Evolutionary conservation across 2,113 vertebrate genomes (phyloP).

Genomic region (Rhea americana): DNA sequence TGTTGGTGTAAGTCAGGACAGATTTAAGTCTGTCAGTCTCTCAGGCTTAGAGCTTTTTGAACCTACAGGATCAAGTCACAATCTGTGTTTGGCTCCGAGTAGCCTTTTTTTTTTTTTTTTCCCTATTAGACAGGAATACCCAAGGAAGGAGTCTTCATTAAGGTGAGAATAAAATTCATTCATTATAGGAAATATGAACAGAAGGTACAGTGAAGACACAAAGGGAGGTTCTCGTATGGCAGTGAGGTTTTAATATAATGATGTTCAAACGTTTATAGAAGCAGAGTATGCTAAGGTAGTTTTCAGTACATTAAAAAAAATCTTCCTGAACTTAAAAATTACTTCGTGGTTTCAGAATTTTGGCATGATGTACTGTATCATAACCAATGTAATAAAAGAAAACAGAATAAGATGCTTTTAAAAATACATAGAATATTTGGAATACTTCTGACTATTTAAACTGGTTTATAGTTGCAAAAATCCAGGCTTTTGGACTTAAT

Average conservation of each 20-base stretch:
- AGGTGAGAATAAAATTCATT: not conserved
- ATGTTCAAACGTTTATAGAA: not conserved
- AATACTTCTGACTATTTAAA: constrained; percentile 55
- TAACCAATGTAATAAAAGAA: constrained; percentile 46
- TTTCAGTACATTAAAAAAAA: not conserved
- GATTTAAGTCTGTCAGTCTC: not conserved
- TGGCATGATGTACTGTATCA: not conserved
- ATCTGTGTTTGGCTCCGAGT: not conserved
- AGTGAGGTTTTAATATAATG: not conserved
- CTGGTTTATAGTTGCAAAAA: constrained; percentile 37
- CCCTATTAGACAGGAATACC: not conserved
- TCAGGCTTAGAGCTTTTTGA: not conserved
- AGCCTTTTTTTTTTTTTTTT: not conserved
- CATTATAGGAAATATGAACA: not conserved
- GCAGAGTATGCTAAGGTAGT: not conserved
- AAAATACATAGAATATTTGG: constrained; percentile 48
- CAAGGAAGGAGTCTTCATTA: not conserved
- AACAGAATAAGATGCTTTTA: constrained; percentile 42
- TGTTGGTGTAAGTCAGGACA: not conserved
- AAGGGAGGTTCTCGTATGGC: not conserved
- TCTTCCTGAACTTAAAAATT: constrained; percentile 3
- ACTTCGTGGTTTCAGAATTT: constrained; percentile 43
- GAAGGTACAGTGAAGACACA: not conserved
- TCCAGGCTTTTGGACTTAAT: constrained; percentile 5
- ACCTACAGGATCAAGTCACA: not conserved